Percentiles rank a stretch among this genome's conserved stretches.
Conservation (phyloP, 2,888 invertebrate genomes). For the Eilema caniola region DNA sequence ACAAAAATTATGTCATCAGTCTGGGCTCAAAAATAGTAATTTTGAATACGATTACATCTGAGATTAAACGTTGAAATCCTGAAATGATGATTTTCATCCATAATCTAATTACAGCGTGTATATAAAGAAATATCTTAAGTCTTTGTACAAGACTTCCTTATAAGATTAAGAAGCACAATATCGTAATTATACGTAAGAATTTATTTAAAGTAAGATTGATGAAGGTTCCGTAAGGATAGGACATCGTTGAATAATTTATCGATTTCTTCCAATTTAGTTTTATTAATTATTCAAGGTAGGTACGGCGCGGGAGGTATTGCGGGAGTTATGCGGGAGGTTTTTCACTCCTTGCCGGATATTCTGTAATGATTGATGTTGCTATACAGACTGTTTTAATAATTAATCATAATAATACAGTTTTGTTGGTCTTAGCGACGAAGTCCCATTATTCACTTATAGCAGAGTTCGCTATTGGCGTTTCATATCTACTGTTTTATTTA, state of each 20-base stretch:
- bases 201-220: slow-evolving; percentile 17
- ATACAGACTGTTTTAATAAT: neutral
- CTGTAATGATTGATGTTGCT: slow-evolving; percentile 3
- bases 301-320: neutral
- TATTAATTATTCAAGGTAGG: slow-evolving; percentile 5
- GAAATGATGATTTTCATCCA: too few relatives aligned
- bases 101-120: too few relatives aligned
- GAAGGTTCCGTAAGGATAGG: neutral
- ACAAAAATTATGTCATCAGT: too few relatives aligned
- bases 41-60: too few relatives aligned
- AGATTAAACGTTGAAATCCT: too few relatives aligned
- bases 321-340: neutral
- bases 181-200: neutral
- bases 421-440: neutral
- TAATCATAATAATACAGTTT: neutral
- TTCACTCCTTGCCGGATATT: neutral
- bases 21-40: too few relatives aligned
- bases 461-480: neutral
- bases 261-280: slow-evolving; percentile 7
- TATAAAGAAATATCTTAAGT: too few relatives aligned
- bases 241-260: slow-evolving; percentile 9
- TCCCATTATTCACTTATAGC: neutral
- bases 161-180: slow-evolving; percentile 8
- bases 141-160: neutral
- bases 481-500: neutral